A percentile compares a stretch with the other conserved stretches of the same genome.
Evolutionary conservation across 2,888 invertebrate genomes (phyloP).

Genomic region (Halictus quadricinctus): DNA sequence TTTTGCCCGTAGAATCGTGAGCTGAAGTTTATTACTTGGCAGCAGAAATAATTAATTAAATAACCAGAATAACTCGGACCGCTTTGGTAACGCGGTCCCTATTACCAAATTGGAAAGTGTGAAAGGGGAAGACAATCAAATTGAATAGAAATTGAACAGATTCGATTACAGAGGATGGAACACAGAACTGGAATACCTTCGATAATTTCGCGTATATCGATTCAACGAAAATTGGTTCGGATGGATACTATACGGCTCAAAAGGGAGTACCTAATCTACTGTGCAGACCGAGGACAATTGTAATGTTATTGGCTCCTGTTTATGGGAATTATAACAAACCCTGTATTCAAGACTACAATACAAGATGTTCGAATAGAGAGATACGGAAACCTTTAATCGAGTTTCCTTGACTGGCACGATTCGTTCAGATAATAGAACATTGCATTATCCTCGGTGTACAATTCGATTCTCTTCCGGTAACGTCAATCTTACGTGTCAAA

Average conservation of each 20-base stretch:
- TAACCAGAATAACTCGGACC: background rate
- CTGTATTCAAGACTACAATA: background rate
- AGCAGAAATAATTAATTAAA: background rate
- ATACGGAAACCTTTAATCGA: background rate
- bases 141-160: constrained; percentile 2
- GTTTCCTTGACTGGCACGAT: background rate
- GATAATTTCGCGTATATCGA: constrained; percentile 4
- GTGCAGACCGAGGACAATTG: background rate
- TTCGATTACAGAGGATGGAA: background rate
- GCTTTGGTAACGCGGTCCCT: background rate
- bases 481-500: background rate
- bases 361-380: background rate
- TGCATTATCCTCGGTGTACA: background rate
- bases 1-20: background rate
- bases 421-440: background rate
- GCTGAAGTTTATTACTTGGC: background rate
- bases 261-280: background rate
- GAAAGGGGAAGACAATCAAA: background rate
- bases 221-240: constrained; percentile 7
- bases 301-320: background rate
- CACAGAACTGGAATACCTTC: background rate
- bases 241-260: background rate
- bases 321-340: background rate
- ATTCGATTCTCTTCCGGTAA: background rate
- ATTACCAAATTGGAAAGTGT: constrained; percentile 5